phyloP scores from a whole-genome alignment of 1,140 invertebrate species.

The Battus philenor region DNA sequence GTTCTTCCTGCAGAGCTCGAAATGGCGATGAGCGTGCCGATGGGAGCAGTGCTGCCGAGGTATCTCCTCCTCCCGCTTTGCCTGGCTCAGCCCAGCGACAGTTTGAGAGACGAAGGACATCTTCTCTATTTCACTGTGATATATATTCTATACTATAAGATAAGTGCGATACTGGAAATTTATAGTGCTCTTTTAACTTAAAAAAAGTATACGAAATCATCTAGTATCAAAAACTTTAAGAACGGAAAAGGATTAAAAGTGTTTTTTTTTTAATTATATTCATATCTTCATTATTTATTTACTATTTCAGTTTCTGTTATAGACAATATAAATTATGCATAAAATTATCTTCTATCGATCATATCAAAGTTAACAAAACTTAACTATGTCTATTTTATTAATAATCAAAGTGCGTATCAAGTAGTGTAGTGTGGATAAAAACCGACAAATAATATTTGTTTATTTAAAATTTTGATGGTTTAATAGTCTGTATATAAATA shows the following conservation, averaged over 20 bases:
- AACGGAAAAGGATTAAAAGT: no score
- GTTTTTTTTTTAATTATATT: neutral
- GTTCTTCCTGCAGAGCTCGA: constrained; percentile 59
- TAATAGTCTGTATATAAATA: no score
- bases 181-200: neutral
- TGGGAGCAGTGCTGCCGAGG: constrained; percentile 65
- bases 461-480: no score
- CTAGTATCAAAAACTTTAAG: neutral
- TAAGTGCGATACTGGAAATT: constrained; percentile 14
- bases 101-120: constrained; percentile 71
- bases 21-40: constrained; percentile 53
- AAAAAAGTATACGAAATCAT: neutral
- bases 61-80: constrained; percentile 46
- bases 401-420: no score
- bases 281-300: no score
- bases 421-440: no score
- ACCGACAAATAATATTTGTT: no score
- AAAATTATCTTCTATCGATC: no score
- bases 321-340: no score
- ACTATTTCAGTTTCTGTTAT: no score
- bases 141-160: neutral
- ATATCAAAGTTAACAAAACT: no score
- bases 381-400: no score
- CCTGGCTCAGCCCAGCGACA: constrained; percentile 58
- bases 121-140: constrained; percentile 13